Conservation (phyloP, 2,113 vertebrate genomes). For the Rhizomys pruinosus region DNA sequence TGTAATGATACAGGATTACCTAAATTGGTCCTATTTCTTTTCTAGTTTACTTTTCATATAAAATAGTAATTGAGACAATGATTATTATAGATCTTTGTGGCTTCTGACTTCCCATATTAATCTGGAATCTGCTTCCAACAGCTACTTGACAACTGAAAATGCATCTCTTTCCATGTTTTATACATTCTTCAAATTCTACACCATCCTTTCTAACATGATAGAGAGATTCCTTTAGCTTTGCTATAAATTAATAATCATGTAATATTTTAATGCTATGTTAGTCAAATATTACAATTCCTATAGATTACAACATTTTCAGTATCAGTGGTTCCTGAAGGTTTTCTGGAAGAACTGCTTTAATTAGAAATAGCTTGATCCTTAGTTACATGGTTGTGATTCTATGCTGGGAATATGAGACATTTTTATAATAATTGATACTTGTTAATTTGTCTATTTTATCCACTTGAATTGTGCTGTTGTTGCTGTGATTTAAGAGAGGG, state of each 20-base stretch:
- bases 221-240: neutral
- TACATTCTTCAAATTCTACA: neutral
- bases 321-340: no score
- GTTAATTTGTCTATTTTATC: conserved; percentile 14
- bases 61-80: neutral
- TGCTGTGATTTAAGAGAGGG: neutral
- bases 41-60: conserved; percentile 16
- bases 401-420: neutral
- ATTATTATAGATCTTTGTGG: neutral
- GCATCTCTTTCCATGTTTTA: conserved; percentile 51
- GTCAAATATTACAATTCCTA: neutral
- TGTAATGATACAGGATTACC: neutral
- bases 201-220: neutral
- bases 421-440: conserved; percentile 40
- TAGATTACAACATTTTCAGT: neutral
- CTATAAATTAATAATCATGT: neutral
- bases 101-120: neutral
- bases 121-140: neutral
- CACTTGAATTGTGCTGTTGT: neutral
- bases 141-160: conserved; percentile 16
- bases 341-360: neutral
- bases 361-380: conserved; percentile 1
- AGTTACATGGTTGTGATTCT: neutral
- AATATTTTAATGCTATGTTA: neutral
- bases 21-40: neutral